These are phyloP conservation scores for Oncorhynchus clarkii DNA, from an alignment of 2,113 vertebrate species.

Conservation along the genomic window DNA sequence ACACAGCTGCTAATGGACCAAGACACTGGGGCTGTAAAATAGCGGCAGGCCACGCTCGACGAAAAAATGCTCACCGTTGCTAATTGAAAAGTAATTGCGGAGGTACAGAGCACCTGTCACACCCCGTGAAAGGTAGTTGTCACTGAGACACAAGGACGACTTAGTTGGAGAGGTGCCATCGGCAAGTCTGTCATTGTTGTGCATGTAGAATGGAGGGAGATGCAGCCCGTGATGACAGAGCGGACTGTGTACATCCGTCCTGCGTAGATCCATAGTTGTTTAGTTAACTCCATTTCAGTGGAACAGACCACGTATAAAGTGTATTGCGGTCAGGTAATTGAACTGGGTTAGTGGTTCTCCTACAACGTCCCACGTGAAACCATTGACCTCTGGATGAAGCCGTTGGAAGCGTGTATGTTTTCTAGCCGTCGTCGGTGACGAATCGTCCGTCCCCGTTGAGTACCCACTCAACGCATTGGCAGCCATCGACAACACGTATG, in stretches of 20 bases:
- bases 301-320: background rate
- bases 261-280: too few relatives aligned
- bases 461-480: slow-evolving; percentile 41
- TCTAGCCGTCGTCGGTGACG: slow-evolving; percentile 17
- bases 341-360: background rate
- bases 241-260: too few relatives aligned
- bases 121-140: slow-evolving; percentile 9
- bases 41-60: slow-evolving; percentile 51
- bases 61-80: slow-evolving; percentile 35
- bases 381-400: slow-evolving; percentile 4
- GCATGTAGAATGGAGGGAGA: background rate
- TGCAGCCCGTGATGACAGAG: background rate
- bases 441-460: slow-evolving; percentile 36
- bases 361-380: slow-evolving; percentile 31
- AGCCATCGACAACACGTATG: slow-evolving; percentile 38
- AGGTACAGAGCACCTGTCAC: slow-evolving; percentile 44
- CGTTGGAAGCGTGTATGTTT: slow-evolving; percentile 3
- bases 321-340: background rate
- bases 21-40: slow-evolving; percentile 52
- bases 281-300: too few relatives aligned
- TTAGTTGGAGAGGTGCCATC: background rate
- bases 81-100: slow-evolving; percentile 40
- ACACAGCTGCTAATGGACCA: slow-evolving; percentile 60
- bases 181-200: background rate
- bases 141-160: slow-evolving; percentile 6